Evolutionary conservation across 2,888 invertebrate genomes (phyloP).

Genomic region (Rhagophthalmus giganteus): DNA sequence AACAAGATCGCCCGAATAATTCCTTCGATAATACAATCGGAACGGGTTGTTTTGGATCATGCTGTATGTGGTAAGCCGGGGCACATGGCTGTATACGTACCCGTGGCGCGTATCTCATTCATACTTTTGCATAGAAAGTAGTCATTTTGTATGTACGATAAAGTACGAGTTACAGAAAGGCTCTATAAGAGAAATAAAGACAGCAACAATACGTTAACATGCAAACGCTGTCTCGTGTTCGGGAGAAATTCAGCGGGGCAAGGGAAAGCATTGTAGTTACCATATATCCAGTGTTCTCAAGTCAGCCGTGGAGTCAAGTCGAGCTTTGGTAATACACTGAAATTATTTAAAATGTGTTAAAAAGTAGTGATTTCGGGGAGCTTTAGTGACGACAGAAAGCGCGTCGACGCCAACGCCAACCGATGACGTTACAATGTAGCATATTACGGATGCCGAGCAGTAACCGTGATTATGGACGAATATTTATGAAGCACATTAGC

Average conservation of each 20-base stretch:
- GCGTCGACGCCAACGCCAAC: constrained; percentile 16
- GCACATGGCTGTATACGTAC: constrained; percentile 54
- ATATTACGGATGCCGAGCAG: not conserved
- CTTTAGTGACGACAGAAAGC: constrained; percentile 18
- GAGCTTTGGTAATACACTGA: constrained; percentile 35
- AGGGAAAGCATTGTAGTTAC: constrained; percentile 55
- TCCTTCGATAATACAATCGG: no score
- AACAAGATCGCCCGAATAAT: no score
- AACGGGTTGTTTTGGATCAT: constrained; percentile 32
- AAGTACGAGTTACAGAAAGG: constrained; percentile 44
- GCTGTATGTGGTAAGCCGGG: constrained; percentile 44
- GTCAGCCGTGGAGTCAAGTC: constrained; percentile 55
- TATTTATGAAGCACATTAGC: constrained; percentile 21
- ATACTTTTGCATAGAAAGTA: constrained; percentile 65
- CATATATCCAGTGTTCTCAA: constrained; percentile 59
- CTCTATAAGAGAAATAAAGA: constrained; percentile 47
- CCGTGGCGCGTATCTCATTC: constrained; percentile 60
- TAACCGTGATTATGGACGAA: constrained; percentile 10
- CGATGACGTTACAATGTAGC: constrained; percentile 18
- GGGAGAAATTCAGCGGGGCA: constrained; percentile 55
- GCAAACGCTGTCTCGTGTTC: constrained; percentile 58
- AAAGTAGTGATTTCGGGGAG: constrained; percentile 21
- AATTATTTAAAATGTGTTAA: constrained; percentile 28
- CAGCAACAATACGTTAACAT: constrained; percentile 54
- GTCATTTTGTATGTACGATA: constrained; percentile 59